Conservation (phyloP, 2,113 vertebrate species). For the Hypanus sabinus region DNA sequence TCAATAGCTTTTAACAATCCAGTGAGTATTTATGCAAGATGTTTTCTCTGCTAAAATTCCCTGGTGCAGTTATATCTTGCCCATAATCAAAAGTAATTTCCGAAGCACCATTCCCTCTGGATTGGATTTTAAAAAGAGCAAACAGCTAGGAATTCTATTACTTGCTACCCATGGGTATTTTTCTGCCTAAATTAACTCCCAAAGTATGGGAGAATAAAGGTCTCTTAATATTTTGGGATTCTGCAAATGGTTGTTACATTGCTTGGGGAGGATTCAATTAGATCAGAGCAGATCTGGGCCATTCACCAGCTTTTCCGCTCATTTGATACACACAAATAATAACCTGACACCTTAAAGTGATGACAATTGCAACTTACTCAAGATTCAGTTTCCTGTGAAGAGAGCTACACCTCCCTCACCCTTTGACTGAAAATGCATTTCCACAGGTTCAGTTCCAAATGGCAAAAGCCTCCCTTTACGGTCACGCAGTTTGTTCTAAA, state of each 20-base stretch:
- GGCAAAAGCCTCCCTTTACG: no score
- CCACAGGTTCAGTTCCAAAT: no score
- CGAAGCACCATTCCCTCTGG: neutral
- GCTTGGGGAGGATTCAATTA: no score
- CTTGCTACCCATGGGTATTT: neutral
- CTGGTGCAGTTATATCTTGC: neutral
- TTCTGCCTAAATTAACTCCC: neutral
- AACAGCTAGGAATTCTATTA: neutral
- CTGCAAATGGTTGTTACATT: no score
- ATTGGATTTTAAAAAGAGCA: neutral
- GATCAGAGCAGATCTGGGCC: no score
- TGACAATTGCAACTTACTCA: neutral
- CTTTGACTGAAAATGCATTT: no score
- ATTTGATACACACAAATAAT: no score
- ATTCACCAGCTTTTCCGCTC: no score
- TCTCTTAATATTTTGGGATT: neutral
- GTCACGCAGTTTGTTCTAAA: no score
- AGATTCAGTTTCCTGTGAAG: neutral
- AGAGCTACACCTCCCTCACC: neutral
- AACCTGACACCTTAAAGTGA: no score
- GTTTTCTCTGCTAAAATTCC: neutral
- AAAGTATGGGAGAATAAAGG: neutral
- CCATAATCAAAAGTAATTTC: neutral
- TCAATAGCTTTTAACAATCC: neutral
- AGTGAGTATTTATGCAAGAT: neutral